phyloP scores from a whole-genome alignment of 2,113 vertebrate genomes.

The Hoplias malabaricus region DNA sequence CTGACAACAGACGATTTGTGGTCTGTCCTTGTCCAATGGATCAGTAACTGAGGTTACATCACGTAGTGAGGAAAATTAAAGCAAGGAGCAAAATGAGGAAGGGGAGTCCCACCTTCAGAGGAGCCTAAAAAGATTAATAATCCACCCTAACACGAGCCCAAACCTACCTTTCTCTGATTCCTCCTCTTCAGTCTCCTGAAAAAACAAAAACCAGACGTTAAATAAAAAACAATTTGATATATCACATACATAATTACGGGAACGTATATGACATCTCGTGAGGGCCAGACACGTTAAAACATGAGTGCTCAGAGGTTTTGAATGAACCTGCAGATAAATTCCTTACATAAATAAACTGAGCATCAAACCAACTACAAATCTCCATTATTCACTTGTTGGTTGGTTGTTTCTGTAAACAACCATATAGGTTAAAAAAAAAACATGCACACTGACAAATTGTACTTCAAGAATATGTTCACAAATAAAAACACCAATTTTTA shows the following conservation, averaged over 20 bases:
- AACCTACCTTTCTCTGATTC: slow-evolving; percentile 96
- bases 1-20: neutral
- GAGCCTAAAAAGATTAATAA: slow-evolving; percentile 39
- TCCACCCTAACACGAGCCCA: slow-evolving; percentile 39
- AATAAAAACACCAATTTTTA: no score
- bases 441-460: no score
- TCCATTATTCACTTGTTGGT: no score
- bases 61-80: neutral
- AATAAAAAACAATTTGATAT: slow-evolving; percentile 3
- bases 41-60: neutral
- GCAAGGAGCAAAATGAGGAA: slow-evolving; percentile 32
- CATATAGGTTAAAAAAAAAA: no score
- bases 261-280: no score
- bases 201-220: slow-evolving; percentile 59
- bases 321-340: no score
- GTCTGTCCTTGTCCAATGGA: neutral
- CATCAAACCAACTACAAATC: no score
- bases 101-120: slow-evolving; percentile 36
- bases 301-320: no score
- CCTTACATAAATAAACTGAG: no score
- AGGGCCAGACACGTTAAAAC: no score
- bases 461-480: no score
- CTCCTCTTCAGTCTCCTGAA: slow-evolving; percentile 88
- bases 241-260: slow-evolving; percentile 1
- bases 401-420: no score